Evolutionary conservation across 2,797 vertebrate genomes (phyloP).

Genomic region (Chrosomus eos): DNA sequence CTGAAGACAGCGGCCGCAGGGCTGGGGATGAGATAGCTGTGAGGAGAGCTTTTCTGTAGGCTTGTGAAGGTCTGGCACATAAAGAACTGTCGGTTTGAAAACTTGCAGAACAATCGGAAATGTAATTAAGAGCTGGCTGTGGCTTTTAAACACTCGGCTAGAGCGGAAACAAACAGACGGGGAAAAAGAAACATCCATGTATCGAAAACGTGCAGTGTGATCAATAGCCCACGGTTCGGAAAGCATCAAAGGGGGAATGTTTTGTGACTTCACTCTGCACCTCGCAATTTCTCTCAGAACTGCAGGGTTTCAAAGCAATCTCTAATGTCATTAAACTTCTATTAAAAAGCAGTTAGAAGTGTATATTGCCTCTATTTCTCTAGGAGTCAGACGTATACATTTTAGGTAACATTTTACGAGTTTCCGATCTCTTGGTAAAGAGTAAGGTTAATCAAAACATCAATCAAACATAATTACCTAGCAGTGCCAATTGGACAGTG

Average conservation of each 20-base stretch:
- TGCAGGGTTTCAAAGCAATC: constrained; percentile 67
- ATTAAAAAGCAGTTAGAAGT: constrained; percentile 61
- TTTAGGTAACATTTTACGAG: constrained; percentile 40
- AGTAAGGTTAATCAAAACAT: constrained; percentile 57
- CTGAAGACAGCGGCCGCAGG: constrained; percentile 69
- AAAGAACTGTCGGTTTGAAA: constrained; percentile 70
- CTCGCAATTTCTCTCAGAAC: constrained; percentile 48
- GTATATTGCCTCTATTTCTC: constrained; percentile 35
- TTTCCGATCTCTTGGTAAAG: constrained; percentile 32
- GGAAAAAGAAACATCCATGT: constrained; percentile 70
- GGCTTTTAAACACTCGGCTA: constrained; percentile 78
- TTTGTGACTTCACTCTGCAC: constrained; percentile 32
- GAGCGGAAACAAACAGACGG: constrained; percentile 75
- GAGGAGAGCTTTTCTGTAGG: constrained; percentile 56
- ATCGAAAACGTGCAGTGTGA: constrained; percentile 71
- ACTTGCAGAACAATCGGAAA: constrained; percentile 77
- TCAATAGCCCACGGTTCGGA: constrained; percentile 72
- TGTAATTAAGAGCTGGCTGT: constrained; percentile 79
- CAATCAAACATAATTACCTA: constrained; percentile 68
- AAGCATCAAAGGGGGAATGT: constrained; percentile 60
- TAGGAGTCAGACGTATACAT: constrained; percentile 33
- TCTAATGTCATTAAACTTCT: constrained; percentile 69
- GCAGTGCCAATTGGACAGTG: constrained; percentile 45
- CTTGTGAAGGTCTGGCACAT: constrained; percentile 72
- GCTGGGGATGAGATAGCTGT: constrained; percentile 24